Evolutionary conservation across 2,888 invertebrate species (phyloP), one percentile per base, ranked within the genome.

Genomic region (Podotricha telesiphe): DNA sequence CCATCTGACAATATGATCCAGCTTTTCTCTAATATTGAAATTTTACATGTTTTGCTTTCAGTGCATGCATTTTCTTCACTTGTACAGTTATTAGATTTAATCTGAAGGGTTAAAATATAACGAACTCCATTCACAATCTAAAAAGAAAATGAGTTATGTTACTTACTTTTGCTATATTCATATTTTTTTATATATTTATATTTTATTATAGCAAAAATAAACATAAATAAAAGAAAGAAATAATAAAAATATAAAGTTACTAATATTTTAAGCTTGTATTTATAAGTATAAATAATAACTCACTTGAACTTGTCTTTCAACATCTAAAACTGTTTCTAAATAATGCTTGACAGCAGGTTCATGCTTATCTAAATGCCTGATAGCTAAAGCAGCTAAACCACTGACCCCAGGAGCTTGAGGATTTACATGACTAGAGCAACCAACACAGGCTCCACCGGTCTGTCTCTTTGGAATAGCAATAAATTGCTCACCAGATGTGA

Each of bases 21-120:
- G 0, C 95, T 95, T 78, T 95, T 94, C 80, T 96, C 95, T 67
- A 95, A 83, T 77, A 95, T 93, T 20, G 94, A 92, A 72, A 96
- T 83, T 75, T 94, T 94, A 81, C 96, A 96, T 8, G 91, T 81
- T 75, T 86, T 89, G 22, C 82, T 81, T 34, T 78, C 76, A n/a
- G 75, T 73, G 75, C 93, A 93, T 48, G 85, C 82, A 65, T 78
- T 75, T 70, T 82, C 74, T 48, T 70, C 76, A 34, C 78, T 75
- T 10, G 86, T 79, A 78, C 95, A 95, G 51, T 81, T 86, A 63
- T 91, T 88, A 71, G 88, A 91, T 70, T 90, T 88, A 20, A 95
- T 84, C 76, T 93, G 88, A 6, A 95, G 73, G 28, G 89, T 86
- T 48, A 95, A 79, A 63, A 93, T 91, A 77, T 94, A 95, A 73